Base-by-base conservation (phyloP, 92 coral and sea anemone genomes). In the Actinostola sp. region DNA sequence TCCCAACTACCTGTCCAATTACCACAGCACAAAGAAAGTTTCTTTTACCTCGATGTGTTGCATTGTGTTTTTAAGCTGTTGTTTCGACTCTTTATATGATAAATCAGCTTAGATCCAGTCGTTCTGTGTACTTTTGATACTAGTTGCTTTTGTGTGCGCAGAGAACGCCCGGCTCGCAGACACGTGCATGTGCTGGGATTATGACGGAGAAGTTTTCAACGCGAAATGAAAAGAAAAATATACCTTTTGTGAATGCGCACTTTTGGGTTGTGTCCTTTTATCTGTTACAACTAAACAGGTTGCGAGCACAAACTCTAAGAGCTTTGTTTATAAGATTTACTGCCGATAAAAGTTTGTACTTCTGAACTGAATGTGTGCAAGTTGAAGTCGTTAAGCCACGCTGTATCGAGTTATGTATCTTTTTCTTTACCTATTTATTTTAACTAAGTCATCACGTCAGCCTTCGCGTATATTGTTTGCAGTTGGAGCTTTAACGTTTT, bases 101-200 rank as follows among this genome's bases (percentile, higher is more conserved):
- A 32, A 50, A 51, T 21, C 61, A 51, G 44, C 26, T 51, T 68
- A 30, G 14, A 26, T n/a, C 8, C 35, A 46, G 38, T 19, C 27
- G 4, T 57, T 51, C 7, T 66, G 59, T 46, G 72, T 66, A 66
- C 60, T 59, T 59, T 59, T 2, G 36, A 42, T 50, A 36, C 61
- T 4, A 11, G 34, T 52, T 55, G 16, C 14, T 10, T 31, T 62
- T 51, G 50, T 68, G 74, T 68, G 38, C 32, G 20, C 31, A 17
- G 1, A 68, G 50, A 51, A 52, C 74, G 39, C 74, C 74, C 51
- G 74, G 74, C 74, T 24, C 14, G 74, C 2, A 33, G 48, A 68
- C 74, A 68, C 74, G 74, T 68, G 74, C n/a, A n/a, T n/a, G n/a
- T n/a, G n/a, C n/a, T 48, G 25, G 13, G 10, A 16, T 30, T 32